Evolutionary conservation across 1,140 invertebrate species (phyloP), one percentile per base, ranked within the genome.

Genomic region (Lepidotrigona ventralis): DNA sequence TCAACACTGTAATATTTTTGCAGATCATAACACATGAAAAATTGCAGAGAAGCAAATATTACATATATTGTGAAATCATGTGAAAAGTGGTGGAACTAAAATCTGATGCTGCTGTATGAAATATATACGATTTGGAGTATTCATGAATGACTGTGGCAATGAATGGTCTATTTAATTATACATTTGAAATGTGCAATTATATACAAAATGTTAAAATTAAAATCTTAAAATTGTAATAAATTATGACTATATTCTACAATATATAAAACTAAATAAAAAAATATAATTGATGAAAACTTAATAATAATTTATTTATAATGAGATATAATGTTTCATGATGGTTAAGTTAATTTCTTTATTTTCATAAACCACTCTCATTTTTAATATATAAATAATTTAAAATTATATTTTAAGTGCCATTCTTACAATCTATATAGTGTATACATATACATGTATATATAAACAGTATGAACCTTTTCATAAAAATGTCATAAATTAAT

Each of bases 1-100:
- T 73, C 54, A 86, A 87, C 79, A 85, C 56, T 81, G 84, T 86
- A 86, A 85, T 83, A 88, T 86, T 85, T 90, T 85, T 78, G 82
- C 76, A 88, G 80, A 80, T 89, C 88, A 88, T 90, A 88, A 87
- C 89, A 89, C 89, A 91, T 85, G 88, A 88, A 88, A 79, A 83
- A 90, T 89, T 83, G 86, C 88, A 86, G 87, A 86, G 87, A 89
- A 88, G 90, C 88, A 77, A 76, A 87, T 88, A 83, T 87, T 88
- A 88, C 85, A 89, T 80, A 58, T 80, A 90, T 84, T 74, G 81
- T 83, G 84, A 85, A 87, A 83, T 72, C 75, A 75, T 85, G 85
- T 90, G 70, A 82, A 63, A 89, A 83, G 29, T 84, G 79, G 69
- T 80, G 76, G 71, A 84, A 81, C 29, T 79, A 84, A 86, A 54